A percentile compares a stretch with the other conserved stretches of the same genome.
Conservation (phyloP, 2,888 invertebrate species). For the Epinotia bilunana region DNA sequence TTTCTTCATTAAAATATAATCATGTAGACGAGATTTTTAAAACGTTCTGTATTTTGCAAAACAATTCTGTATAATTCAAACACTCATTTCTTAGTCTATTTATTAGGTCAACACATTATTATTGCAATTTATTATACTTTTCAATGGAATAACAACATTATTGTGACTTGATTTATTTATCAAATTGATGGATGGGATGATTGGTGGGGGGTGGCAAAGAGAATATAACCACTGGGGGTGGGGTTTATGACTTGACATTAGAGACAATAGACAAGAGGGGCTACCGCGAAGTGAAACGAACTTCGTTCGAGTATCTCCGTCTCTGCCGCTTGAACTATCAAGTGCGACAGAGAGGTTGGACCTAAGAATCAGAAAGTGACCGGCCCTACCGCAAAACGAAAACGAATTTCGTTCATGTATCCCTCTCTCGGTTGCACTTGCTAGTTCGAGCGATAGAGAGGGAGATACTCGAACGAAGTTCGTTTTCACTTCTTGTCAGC, state of each 20-base stretch:
- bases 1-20: constrained; percentile 53
- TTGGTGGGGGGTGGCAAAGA: constrained; percentile 44
- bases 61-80: constrained; percentile 8
- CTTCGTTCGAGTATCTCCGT: no score
- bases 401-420: no score
- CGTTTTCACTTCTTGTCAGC: no score
- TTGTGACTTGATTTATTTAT: constrained; percentile 43
- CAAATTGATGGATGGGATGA: constrained; percentile 33
- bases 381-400: no score
- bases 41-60: constrained; percentile 17
- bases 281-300: no score
- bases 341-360: no score
- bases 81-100: constrained; percentile 30
- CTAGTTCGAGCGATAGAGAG: no score
- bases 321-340: no score
- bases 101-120: constrained; percentile 50
- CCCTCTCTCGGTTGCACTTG: no score
- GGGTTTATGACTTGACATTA: constrained; percentile 41
- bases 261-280: constrained; percentile 41
- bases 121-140: constrained; percentile 40
- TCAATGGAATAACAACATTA: constrained; percentile 41
- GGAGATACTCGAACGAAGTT: no score
- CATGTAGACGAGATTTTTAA: constrained; percentile 59
- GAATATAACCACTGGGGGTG: no score
- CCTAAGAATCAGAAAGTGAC: no score